Base-by-base conservation (phyloP, 1,140 invertebrate species). In the Aphelenchoides fujianensis region DNA sequence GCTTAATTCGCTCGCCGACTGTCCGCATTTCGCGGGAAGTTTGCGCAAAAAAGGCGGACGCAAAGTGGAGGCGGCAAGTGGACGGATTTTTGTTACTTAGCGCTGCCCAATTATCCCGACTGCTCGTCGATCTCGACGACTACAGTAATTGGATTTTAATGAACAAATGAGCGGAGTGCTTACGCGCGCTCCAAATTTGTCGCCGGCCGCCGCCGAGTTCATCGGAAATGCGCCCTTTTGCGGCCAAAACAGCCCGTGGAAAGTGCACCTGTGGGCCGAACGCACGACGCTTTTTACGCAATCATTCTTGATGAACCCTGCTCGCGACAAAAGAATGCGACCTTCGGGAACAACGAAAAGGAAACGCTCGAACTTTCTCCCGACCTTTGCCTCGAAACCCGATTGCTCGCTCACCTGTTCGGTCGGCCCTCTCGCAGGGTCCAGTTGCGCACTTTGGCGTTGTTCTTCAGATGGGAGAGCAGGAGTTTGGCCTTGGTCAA, bases 401-500 rank as follows among this genome's bases (percentile, higher is more conserved):
- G n/a, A n/a, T n/a, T 70, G 7, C 12, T 0, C 19, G 31, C 68
- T 53, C 71, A 83, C 80, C 81, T 70, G 64, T 84, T 83, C 28
- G 82, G 82, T 28, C 82, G 61, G 23, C 82, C 82, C 37, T 83
- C 82, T 12, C 82, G 71, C 16, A 83, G 63, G 5, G 82, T 83
- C 82, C 82, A 83, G 69, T 83, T 83, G 30, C 82, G 71, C 23
- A 83, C 82, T 72, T 83, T 83, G 1, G 82, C 82, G 52, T 83
- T 83, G 61, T 83, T 83, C 52, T 83, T 83, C 41, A 83, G 69
- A 70, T 83, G 82, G 35, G 73, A 75, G 7, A 83, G 69, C 23
- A 83, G 76, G 19, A 83, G 74, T 61, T 83, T 83, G 9, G 81
- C 82, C 54, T 84, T 84, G 32, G 66, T 57, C 48, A 83, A 59